A percentile compares a stretch with the other conserved stretches of the same genome.
Conservation (phyloP, 2,888 invertebrate genomes). For the Galeopsomyia nigrocyanea region DNA sequence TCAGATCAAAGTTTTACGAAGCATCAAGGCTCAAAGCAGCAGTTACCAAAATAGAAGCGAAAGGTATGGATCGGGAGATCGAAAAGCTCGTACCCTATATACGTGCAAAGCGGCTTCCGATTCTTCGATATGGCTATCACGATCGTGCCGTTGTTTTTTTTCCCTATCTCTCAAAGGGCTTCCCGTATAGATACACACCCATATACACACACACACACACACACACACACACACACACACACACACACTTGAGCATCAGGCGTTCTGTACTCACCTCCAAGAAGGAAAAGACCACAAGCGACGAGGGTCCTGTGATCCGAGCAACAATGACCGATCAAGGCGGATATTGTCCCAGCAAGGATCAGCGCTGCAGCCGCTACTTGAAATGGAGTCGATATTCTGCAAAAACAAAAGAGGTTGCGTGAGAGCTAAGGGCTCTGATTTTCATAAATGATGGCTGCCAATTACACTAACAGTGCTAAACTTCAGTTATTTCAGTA, state of each 20-base stretch:
- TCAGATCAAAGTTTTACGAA: too few relatives aligned
- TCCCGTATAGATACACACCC: background rate
- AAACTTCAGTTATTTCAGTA: too few relatives aligned
- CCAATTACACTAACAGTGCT: too few relatives aligned
- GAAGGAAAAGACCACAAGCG: slow-evolving; percentile 73
- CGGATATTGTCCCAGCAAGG: slow-evolving; percentile 72
- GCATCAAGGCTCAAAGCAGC: too few relatives aligned
- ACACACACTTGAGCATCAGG: too few relatives aligned
- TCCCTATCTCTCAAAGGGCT: too few relatives aligned
- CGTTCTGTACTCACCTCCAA: slow-evolving; percentile 71
- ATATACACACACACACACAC: too few relatives aligned
- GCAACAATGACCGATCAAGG: slow-evolving; percentile 74
- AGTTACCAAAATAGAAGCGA: too few relatives aligned
- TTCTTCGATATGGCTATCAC: slow-evolving; percentile 23
- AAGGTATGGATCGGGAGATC: too few relatives aligned
- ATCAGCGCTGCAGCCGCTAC: slow-evolving; percentile 71
- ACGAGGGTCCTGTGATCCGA: slow-evolving; percentile 75
- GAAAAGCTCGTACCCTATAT: too few relatives aligned
- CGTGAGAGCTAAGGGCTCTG: background rate
- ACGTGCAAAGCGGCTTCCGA: background rate
- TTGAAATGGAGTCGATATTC: slow-evolving; percentile 74
- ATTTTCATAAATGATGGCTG: too few relatives aligned
- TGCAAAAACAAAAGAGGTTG: slow-evolving; percentile 65
- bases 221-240: too few relatives aligned
- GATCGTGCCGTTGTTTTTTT: background rate